Percentiles rank a stretch among this genome's conserved stretches.
These are phyloP conservation scores for Lasioglossum albipes DNA, from an alignment of 1,140 invertebrate genomes.

Conservation along the genomic window DNA sequence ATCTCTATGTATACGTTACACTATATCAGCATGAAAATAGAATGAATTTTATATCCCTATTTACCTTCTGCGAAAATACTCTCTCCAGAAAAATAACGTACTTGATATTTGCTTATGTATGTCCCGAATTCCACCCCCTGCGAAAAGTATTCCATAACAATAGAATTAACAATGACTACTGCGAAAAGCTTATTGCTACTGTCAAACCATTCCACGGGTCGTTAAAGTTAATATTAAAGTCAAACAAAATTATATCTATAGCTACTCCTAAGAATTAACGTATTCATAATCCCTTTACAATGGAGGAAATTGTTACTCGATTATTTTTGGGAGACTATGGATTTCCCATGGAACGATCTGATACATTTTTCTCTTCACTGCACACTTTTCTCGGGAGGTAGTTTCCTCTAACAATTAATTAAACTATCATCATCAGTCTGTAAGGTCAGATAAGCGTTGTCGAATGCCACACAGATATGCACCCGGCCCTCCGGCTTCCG, in stretches of 20 bases:
- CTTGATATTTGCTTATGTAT: conserved; percentile 8
- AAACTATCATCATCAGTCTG: conserved; percentile 63
- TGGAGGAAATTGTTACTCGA: too few species aligned
- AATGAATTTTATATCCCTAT: conserved; percentile 24
- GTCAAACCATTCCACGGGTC: too few species aligned
- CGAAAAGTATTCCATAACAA: not conserved
- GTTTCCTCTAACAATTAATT: conserved; percentile 28
- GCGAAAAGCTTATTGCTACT: too few species aligned
- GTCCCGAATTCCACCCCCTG: not conserved
- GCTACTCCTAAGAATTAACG: too few species aligned
- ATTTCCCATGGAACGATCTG: too few species aligned
- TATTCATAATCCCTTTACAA: too few species aligned
- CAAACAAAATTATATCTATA: too few species aligned
- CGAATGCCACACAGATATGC: conserved; percentile 42
- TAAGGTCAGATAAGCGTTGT: conserved; percentile 43
- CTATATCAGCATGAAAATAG: conserved; percentile 51
- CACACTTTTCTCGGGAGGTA: not conserved
- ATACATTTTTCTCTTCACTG: too few species aligned
- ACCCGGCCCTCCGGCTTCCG: conserved; percentile 25
- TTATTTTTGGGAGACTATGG: too few species aligned
- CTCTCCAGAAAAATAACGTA: conserved; percentile 59
- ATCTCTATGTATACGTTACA: conserved; percentile 1
- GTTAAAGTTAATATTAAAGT: too few species aligned
- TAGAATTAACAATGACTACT: not conserved
- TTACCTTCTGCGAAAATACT: conserved; percentile 47